Evolutionary conservation across 2,797 vertebrate species (phyloP).

Genomic region (Clamator glandarius): DNA sequence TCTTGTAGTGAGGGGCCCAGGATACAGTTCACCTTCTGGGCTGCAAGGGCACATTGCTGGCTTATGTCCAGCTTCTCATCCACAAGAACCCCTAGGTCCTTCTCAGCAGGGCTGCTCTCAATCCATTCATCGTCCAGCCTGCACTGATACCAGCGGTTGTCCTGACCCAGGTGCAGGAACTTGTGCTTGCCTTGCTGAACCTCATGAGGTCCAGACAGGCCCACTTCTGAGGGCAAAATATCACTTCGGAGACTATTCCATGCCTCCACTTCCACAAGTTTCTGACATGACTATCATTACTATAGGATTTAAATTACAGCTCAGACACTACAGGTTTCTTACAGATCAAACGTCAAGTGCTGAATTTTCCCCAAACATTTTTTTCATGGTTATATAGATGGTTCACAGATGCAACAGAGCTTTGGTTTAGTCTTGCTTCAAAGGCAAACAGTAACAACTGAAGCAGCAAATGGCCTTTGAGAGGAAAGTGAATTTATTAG

Average conservation of each 20-base stretch:
- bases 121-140: too few species aligned
- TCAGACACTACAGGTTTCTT: neutral
- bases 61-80: too few species aligned
- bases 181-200: too few species aligned
- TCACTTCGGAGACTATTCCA: neutral
- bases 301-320: neutral
- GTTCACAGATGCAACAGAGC: neutral
- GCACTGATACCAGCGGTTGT: too few species aligned
- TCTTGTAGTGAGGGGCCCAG: too few species aligned
- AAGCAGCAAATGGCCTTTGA: slow-evolving; percentile 11
- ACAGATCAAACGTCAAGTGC: neutral
- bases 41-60: too few species aligned
- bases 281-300: neutral
- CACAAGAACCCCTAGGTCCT: too few species aligned
- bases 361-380: neutral
- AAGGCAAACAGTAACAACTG: slow-evolving; percentile 10
- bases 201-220: too few species aligned
- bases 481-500: neutral
- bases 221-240: neutral
- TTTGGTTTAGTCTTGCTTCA: slow-evolving; percentile 21
- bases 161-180: too few species aligned
- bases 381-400: neutral
- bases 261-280: neutral
- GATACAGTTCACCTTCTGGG: too few species aligned
- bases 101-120: too few species aligned